Percentiles rank a stretch among this genome's conserved stretches.
These are phyloP conservation scores for Rhyzopertha dominica DNA, from an alignment of 1,140 invertebrate genomes.

Conservation along the genomic window DNA sequence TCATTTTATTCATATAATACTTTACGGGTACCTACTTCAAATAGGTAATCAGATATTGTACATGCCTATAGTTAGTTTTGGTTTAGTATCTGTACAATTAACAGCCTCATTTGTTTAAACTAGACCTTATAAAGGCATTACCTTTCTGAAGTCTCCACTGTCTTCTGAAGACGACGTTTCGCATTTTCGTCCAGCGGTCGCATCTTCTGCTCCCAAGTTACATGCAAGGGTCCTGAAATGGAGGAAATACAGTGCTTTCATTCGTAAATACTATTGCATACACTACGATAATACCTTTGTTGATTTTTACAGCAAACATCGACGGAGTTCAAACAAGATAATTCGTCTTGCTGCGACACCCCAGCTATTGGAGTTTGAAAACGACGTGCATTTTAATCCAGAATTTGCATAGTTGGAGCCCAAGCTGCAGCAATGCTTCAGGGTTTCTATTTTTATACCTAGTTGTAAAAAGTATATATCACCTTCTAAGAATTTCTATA, in stretches of 20 bases:
- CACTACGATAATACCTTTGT: conserved; percentile 22
- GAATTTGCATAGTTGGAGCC: conserved; percentile 35
- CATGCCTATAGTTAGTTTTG: no score
- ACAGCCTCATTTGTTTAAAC: conserved; percentile 1
- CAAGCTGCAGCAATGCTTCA: conserved; percentile 36
- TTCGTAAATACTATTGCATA: conserved; percentile 2
- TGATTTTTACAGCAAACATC: conserved; percentile 38
- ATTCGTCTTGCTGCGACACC: conserved; percentile 26
- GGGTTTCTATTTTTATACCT: conserved; percentile 27
- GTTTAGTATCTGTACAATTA: no score
- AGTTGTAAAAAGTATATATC: no score
- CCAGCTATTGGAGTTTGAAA: conserved; percentile 32
- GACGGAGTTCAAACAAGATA: conserved; percentile 28
- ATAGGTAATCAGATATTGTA: no score
- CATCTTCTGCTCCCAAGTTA: conserved; percentile 10
- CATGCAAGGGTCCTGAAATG: no score
- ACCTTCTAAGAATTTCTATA: no score
- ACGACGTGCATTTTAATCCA: conserved; percentile 27
- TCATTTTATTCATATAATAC: no score
- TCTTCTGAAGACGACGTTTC: neutral
- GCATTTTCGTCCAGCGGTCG: conserved; percentile 9
- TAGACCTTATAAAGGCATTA: neutral
- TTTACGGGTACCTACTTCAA: no score
- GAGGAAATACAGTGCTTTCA: no score
- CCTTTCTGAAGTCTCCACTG: conserved; percentile 1